Evolutionary conservation across 2,888 invertebrate genomes (phyloP).

Genomic region (Romanomermis culicivorax): DNA sequence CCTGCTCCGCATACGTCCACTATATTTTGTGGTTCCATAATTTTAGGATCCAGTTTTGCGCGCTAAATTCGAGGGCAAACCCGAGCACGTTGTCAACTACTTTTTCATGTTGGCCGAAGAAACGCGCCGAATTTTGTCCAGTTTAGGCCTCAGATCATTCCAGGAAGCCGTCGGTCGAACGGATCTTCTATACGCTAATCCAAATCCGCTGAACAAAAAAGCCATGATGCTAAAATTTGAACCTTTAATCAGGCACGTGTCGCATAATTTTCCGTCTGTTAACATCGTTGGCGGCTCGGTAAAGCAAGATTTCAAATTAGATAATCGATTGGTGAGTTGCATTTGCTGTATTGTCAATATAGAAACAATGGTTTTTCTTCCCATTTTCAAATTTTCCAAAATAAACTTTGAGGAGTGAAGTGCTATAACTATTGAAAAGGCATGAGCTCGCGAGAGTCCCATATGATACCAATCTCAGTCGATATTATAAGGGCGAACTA

Average conservation of each 20-base stretch:
- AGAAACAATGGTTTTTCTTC: no score
- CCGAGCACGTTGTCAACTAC: constrained; percentile 90
- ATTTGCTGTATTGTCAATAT: no score
- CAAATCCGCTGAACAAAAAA: constrained; percentile 50
- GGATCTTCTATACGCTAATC: constrained; percentile 54
- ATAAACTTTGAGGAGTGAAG: neutral
- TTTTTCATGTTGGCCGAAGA: constrained; percentile 94
- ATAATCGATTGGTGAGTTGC: constrained; percentile 29
- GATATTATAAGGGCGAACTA: no score
- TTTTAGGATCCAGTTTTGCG: constrained; percentile 60
- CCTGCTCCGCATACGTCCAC: neutral
- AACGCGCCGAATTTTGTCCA: constrained; percentile 71
- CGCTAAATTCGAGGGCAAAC: constrained; percentile 87
- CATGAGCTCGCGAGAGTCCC: neutral
- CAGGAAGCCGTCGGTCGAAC: constrained; percentile 79
- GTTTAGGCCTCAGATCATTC: constrained; percentile 62
- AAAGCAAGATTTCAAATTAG: constrained; percentile 18
- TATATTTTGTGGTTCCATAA: neutral
- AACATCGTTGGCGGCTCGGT: constrained; percentile 41
- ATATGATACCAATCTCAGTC: no score
- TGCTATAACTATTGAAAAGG: neutral
- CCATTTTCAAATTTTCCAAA: no score
- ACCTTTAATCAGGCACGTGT: constrained; percentile 63
- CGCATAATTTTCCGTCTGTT: constrained; percentile 65
- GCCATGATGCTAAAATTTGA: constrained; percentile 62